phyloP scores from a whole-genome alignment of 2,888 invertebrate genomes.

The Melanostoma mellinum region DNA sequence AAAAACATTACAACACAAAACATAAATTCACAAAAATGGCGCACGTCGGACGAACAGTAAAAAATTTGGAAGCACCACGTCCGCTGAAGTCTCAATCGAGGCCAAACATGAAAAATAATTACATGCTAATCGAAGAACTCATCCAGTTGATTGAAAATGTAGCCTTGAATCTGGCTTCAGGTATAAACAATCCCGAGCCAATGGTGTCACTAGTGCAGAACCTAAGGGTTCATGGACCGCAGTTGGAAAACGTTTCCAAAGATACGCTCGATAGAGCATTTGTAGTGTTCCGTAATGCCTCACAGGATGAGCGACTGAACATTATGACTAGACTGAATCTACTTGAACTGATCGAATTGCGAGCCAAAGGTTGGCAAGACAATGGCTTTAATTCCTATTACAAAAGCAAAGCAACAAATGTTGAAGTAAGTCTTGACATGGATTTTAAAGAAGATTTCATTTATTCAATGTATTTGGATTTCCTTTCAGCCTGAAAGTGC shows the following conservation, averaged over 20 bases:
- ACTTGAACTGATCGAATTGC: constrained; percentile 95
- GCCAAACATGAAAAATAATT: constrained; percentile 80
- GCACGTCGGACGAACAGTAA: constrained; percentile 87
- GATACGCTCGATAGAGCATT: constrained; percentile 93
- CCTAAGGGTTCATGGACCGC: constrained; percentile 90
- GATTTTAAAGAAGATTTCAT: constrained; percentile 12
- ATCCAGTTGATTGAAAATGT: constrained; percentile 92
- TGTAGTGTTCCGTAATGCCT: constrained; percentile 93
- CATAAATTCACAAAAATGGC: constrained; percentile 77
- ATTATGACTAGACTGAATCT: constrained; percentile 93
- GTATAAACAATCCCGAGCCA: constrained; percentile 87
- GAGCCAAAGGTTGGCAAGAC: constrained; percentile 95
- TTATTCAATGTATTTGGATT: constrained; percentile 21
- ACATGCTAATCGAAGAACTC: constrained; percentile 88
- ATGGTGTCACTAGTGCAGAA: constrained; percentile 91
- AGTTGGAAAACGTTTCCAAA: constrained; percentile 91
- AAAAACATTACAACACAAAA: constrained; percentile 61
- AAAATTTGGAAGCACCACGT: constrained; percentile 89
- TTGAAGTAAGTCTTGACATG: constrained; percentile 80
- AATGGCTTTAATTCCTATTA: constrained; percentile 94
- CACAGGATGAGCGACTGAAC: constrained; percentile 93
- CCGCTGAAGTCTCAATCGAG: constrained; percentile 86
- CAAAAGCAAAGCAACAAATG: constrained; percentile 86
- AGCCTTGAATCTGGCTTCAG: constrained; percentile 89
- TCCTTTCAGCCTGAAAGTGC: constrained; percentile 74